A percentile compares a stretch with the other conserved stretches of the same genome.
Evolutionary conservation across 2,888 invertebrate genomes (phyloP).

Genomic region (Stegana nigrithorax): DNA sequence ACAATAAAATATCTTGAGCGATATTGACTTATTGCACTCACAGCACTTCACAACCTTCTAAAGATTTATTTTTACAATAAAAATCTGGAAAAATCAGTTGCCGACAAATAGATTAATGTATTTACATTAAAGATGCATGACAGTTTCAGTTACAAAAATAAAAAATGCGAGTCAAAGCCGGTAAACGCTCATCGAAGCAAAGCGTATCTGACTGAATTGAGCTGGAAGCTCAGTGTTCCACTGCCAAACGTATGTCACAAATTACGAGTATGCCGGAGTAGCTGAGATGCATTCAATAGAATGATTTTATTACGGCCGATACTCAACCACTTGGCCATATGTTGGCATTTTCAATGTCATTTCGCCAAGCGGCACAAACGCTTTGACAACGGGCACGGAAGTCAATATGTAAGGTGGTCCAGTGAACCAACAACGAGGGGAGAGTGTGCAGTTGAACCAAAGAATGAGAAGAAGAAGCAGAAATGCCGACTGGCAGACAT

Average conservation of each 20-base stretch:
- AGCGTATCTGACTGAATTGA: neutral
- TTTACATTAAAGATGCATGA: slow-evolving; percentile 48
- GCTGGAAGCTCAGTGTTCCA: slow-evolving; percentile 15
- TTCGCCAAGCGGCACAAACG: slow-evolving; percentile 17
- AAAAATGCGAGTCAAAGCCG: slow-evolving; percentile 1
- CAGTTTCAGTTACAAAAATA: too few species aligned
- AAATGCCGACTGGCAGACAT: too few species aligned
- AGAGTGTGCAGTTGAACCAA: too few species aligned
- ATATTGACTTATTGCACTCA: too few species aligned
- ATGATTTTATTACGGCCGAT: slow-evolving; percentile 61
- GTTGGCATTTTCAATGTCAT: slow-evolving; percentile 54
- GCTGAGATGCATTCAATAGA: slow-evolving; percentile 56
- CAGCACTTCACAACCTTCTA: too few species aligned
- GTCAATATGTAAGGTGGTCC: too few species aligned
- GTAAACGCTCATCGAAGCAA: neutral
- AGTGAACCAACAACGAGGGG: too few species aligned
- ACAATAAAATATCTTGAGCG: too few species aligned
- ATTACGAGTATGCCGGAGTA: slow-evolving; percentile 38
- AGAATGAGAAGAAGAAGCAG: too few species aligned
- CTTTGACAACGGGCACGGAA: too few species aligned
- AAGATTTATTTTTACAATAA: too few species aligned
- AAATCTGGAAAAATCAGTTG: slow-evolving; percentile 43
- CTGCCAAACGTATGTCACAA: slow-evolving; percentile 56
- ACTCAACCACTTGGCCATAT: slow-evolving; percentile 57
- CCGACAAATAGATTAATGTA: slow-evolving; percentile 55